Percentiles rank a stretch among this genome's conserved stretches.
phyloP scores from a whole-genome alignment of 2,113 vertebrate genomes.

The Lota lota region DNA sequence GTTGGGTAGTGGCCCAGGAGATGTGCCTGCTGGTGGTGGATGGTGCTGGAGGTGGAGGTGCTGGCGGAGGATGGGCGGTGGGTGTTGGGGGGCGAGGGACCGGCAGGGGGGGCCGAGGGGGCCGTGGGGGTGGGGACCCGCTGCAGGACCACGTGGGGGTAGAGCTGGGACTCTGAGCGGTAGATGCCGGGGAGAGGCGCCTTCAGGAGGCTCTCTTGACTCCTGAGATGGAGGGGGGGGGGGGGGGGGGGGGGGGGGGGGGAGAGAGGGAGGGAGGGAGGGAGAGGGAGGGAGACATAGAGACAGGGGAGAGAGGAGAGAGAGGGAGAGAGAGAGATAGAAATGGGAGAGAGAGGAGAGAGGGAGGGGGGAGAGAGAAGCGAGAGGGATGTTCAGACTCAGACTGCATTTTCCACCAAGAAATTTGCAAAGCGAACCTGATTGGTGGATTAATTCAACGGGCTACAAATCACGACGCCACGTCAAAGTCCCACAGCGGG shows the following conservation, averaged over 20 bases:
- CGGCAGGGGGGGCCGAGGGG: conserved; percentile 23
- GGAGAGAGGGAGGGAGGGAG: background rate
- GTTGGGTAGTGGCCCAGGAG: conserved; percentile 36
- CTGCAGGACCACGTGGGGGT: conserved; percentile 72
- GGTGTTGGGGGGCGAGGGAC: conserved; percentile 55
- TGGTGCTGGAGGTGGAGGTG: conserved; percentile 16
- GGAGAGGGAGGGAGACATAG: background rate
- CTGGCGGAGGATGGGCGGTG: conserved; percentile 51
- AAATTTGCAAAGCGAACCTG: too few species aligned
- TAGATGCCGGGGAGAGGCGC: conserved; percentile 64
- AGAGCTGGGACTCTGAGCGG: conserved; percentile 67
- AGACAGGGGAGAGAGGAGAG: background rate
- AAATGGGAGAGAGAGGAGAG: background rate
- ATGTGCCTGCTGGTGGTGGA: conserved; percentile 35
- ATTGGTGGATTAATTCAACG: too few species aligned
- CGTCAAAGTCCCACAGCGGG: too few species aligned
- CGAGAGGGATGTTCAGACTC: too few species aligned
- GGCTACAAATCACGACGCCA: too few species aligned
- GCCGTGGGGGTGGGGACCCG: conserved; percentile 68
- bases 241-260: background rate
- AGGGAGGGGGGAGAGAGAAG: background rate
- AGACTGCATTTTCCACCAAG: too few species aligned
- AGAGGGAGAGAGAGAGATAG: background rate
- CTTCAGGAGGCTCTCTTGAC: conserved; percentile 75
- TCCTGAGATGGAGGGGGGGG: conserved; percentile 48